Evolutionary conservation across 2,797 vertebrate genomes (phyloP), one percentile per base, ranked within the genome.

Genomic region (Paedocypris micromegethes): DNA sequence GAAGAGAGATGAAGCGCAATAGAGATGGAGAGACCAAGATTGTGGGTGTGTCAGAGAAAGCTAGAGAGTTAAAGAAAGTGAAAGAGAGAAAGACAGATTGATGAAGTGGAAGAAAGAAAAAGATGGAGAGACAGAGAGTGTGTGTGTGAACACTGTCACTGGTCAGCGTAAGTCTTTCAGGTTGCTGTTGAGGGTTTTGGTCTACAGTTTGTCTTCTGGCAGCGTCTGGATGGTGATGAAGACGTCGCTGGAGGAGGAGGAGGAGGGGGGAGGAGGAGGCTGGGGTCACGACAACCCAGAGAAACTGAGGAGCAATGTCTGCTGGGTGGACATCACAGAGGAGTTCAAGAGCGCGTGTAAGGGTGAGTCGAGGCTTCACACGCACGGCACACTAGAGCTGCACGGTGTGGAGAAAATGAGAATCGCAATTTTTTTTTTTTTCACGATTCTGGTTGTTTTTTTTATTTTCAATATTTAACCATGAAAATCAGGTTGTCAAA

Each of bases 291-390:
- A 91, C 72, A 85, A 96, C 78, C 93, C 94, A 55, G 94, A 97
- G 77, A 99, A 98, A 80, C 94, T 96, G 93, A 96, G 92, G 79
- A 90, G 84, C 83, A 95, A 90, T 77, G 87, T 92, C 57, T 92
- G 85, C 84, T 99, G 96, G 96, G 89, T 99, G 84, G 94, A 98
- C 79, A 93, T 98, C 74, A 98, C 97, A 2, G 89, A 90, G 61
- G 94, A 97, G 69, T 99, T 99, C 79, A 95, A 96, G 88, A 90
- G 92, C 41, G 90, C 94, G 48, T 98, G 97, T 84, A 94, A 90
- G 92, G 96, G 97, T 99, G 83, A 81, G 56, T 64, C 37, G 9
- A 41, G 4, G 9, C n/a, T 61, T 61, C 38, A 58, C 8, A 4
- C 38, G 6, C 5, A 5, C 4, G 57, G 6, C 2, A 39, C 48